phyloP scores from a whole-genome alignment of 2,797 vertebrate genomes.

The Chromobotia macracanthus region DNA sequence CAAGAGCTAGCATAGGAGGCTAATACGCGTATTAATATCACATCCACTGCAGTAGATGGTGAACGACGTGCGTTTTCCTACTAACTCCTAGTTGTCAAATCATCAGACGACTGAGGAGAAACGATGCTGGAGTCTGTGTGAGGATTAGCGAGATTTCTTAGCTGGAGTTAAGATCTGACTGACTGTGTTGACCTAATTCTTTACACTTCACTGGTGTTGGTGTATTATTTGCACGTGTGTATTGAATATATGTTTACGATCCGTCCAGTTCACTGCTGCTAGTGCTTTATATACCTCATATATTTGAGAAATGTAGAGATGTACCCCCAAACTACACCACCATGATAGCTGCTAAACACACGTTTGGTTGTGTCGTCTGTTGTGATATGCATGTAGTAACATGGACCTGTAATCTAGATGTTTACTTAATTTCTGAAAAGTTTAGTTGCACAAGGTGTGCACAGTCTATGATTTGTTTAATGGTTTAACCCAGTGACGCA shows the following conservation, averaged over 20 bases:
- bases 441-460: background rate
- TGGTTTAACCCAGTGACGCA: background rate
- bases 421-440: background rate
- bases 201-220: constrained; percentile 7
- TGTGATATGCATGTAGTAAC: no score
- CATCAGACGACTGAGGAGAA: background rate
- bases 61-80: background rate
- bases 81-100: background rate
- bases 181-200: constrained; percentile 37
- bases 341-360: no score
- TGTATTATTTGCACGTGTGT: background rate
- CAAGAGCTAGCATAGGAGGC: constrained; percentile 23
- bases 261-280: no score
- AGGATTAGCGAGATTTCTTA: constrained; percentile 32
- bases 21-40: constrained; percentile 27
- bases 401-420: background rate
- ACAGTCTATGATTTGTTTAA: background rate
- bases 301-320: no score
- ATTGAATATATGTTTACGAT: background rate
- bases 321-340: no score
- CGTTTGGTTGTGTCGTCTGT: no score
- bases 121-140: background rate
- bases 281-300: no score
- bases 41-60: background rate
- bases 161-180: constrained; percentile 24